phyloP scores from a whole-genome alignment of 1,140 invertebrate species.

The Aleiodes sp. region DNA sequence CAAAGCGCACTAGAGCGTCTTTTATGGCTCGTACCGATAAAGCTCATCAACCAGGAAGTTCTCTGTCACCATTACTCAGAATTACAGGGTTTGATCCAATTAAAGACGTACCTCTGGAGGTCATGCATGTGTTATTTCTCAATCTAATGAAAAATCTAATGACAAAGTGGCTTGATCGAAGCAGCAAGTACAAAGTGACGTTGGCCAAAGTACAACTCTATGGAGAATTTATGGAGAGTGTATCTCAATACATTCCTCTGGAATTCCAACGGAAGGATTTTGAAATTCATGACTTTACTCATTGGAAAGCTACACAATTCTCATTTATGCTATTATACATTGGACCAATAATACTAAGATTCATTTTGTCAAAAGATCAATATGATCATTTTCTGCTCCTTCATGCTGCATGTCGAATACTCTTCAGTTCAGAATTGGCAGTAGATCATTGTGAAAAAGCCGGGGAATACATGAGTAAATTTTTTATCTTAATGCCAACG shows the following conservation, averaged over 20 bases:
- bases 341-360: conserved; percentile 18
- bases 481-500: too few relatives aligned
- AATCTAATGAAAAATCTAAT: background rate
- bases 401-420: conserved; percentile 30
- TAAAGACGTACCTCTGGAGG: too few relatives aligned
- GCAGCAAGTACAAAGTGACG: background rate
- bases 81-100: too few relatives aligned
- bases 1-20: background rate
- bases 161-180: background rate
- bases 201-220: background rate
- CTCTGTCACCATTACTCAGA: too few relatives aligned
- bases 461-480: too few relatives aligned
- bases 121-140: too few relatives aligned
- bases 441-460: too few relatives aligned
- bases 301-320: conserved; percentile 20
- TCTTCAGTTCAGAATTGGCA: conserved; percentile 12
- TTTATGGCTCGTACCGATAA: too few relatives aligned
- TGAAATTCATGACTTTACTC: background rate
- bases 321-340: conserved; percentile 27
- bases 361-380: conserved; percentile 19
- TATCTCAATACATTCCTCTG: background rate
- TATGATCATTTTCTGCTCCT: conserved; percentile 31
- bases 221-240: background rate
- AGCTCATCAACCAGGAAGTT: too few relatives aligned
- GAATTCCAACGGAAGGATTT: conserved; percentile 24